phyloP scores from a whole-genome alignment of 2,797 vertebrate species.

The Notolabrus celidotus region DNA sequence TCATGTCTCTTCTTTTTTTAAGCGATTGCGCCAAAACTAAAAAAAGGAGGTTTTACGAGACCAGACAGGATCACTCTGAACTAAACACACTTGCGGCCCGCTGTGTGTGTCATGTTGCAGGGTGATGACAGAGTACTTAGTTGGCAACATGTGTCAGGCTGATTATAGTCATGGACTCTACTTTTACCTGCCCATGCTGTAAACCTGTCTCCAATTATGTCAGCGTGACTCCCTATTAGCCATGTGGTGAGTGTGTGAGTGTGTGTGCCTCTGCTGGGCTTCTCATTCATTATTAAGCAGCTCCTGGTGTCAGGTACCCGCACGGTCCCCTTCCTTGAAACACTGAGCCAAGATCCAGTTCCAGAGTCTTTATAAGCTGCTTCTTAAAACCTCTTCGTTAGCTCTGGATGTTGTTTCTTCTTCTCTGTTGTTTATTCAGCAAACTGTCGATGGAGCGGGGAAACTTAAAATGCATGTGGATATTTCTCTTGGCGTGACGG shows the following conservation, averaged over 20 bases:
- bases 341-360: slow-evolving; percentile 69
- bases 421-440: slow-evolving; percentile 26
- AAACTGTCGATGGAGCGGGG: slow-evolving; percentile 42
- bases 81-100: slow-evolving; percentile 12
- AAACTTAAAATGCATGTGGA: slow-evolving; percentile 69
- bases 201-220: slow-evolving; percentile 70
- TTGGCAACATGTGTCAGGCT: slow-evolving; percentile 64
- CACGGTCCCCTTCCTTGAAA: slow-evolving; percentile 76
- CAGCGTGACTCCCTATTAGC: slow-evolving; percentile 60
- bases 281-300: slow-evolving; percentile 83
- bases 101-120: slow-evolving; percentile 23
- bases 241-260: slow-evolving; percentile 57
- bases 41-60: slow-evolving; percentile 10
- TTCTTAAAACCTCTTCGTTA: slow-evolving; percentile 18
- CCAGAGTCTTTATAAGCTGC: slow-evolving; percentile 40
- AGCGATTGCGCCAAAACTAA: slow-evolving; percentile 15
- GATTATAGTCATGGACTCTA: slow-evolving; percentile 68
- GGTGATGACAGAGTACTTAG: slow-evolving; percentile 51
- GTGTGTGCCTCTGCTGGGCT: slow-evolving; percentile 44
- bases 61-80: neutral
- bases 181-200: slow-evolving; percentile 67
- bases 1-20: slow-evolving; percentile 4
- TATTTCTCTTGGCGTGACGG: slow-evolving; percentile 63
- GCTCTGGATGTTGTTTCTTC: slow-evolving; percentile 31
- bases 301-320: slow-evolving; percentile 81